Evolutionary conservation across 2,888 invertebrate species (phyloP).

Genomic region (Noctua janthe): DNA sequence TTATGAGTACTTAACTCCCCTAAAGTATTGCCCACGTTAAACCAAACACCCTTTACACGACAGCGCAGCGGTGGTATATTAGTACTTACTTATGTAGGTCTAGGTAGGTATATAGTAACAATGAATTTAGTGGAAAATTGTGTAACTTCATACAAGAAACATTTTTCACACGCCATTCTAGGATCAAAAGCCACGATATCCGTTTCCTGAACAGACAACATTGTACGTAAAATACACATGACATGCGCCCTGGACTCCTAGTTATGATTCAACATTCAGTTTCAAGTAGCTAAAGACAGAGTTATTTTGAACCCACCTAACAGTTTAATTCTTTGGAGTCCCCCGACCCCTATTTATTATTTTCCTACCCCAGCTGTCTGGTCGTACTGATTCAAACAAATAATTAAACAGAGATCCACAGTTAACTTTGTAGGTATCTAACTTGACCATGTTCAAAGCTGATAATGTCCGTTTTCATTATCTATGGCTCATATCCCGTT

Average conservation of each 20-base stretch:
- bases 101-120: neutral
- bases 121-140: neutral
- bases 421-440: slow-evolving; percentile 49
- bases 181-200: neutral
- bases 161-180: neutral
- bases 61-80: neutral
- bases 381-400: neutral
- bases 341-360: neutral
- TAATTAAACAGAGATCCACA: slow-evolving; percentile 20
- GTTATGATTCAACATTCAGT: neutral
- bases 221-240: slow-evolving; percentile 5
- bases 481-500: slow-evolving; percentile 67
- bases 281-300: neutral
- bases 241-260: neutral
- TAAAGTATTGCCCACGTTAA: too few relatives aligned
- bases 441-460: slow-evolving; percentile 57
- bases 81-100: neutral
- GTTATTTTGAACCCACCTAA: neutral
- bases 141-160: slow-evolving; percentile 3
- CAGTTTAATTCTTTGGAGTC: neutral
- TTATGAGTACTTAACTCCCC: too few relatives aligned
- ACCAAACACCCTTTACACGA: neutral
- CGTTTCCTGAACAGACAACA: slow-evolving; percentile 16
- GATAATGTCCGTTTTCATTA: slow-evolving; percentile 61
- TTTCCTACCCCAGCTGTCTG: neutral